These are phyloP conservation scores for Tillus elongatus DNA, from an alignment of 2,888 invertebrate species.

Conservation along the genomic window DNA sequence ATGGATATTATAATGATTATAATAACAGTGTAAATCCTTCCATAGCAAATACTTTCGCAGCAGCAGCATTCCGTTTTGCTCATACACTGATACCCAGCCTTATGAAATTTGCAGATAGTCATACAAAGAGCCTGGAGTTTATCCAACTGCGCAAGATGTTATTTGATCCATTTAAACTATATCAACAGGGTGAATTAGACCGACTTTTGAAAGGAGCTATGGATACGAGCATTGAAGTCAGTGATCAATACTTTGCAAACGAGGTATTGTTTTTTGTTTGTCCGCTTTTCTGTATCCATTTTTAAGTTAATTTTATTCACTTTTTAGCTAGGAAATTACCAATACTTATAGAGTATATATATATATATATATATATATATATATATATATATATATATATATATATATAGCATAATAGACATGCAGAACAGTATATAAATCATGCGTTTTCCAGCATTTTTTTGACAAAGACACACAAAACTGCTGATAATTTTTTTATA, in stretches of 20 bases:
- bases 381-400: constrained; percentile 6
- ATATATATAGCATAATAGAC: too few species aligned
- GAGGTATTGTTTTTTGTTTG: constrained; percentile 43
- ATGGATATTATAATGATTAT: constrained; percentile 50
- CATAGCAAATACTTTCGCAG: constrained; percentile 76
- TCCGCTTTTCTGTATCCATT: too few species aligned
- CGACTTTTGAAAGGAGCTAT: constrained; percentile 57
- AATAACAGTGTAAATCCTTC: constrained; percentile 60
- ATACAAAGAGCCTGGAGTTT: constrained; percentile 46
- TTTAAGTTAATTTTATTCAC: too few species aligned
- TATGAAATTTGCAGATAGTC: constrained; percentile 54
- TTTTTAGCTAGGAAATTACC: too few species aligned
- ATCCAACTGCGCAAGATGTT: constrained; percentile 69
- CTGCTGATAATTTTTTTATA: too few species aligned
- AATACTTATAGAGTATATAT: not conserved
- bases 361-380: constrained; percentile 2
- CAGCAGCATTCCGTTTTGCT: constrained; percentile 81
- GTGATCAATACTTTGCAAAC: constrained; percentile 53
- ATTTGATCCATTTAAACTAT: constrained; percentile 69
- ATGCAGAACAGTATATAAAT: too few species aligned
- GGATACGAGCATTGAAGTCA: constrained; percentile 52
- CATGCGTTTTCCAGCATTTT: too few species aligned
- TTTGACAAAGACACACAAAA: too few species aligned
- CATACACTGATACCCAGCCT: constrained; percentile 75
- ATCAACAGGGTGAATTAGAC: constrained; percentile 52